Percentiles rank a stretch among this genome's conserved stretches.
Evolutionary conservation across 1,140 invertebrate genomes (phyloP).

Genomic region (Cyrtorhinus lividipennis): DNA sequence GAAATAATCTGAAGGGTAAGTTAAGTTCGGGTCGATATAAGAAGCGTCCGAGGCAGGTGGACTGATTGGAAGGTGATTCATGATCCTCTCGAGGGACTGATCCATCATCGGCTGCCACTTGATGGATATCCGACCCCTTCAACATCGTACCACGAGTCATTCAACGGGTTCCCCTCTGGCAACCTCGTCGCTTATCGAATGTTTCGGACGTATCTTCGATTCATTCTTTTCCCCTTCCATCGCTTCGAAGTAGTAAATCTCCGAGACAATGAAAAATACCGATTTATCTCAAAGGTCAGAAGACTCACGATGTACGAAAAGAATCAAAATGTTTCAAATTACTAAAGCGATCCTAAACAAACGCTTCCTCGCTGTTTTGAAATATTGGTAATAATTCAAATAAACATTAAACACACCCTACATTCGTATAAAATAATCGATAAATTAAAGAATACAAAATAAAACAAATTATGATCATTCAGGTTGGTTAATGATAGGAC

Average conservation of each 20-base stretch:
- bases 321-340: too few relatives aligned
- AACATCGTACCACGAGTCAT: neutral
- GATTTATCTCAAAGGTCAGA: too few relatives aligned
- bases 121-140: constrained; percentile 1
- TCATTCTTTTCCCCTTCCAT: neutral
- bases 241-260: neutral
- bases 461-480: too few relatives aligned
- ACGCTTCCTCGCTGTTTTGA: too few relatives aligned
- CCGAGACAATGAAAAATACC: too few relatives aligned
- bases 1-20: neutral
- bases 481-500: too few relatives aligned
- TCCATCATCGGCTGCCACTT: constrained; percentile 3
- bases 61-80: constrained; percentile 9
- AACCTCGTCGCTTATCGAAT: neutral
- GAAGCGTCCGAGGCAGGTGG: neutral
- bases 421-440: too few relatives aligned
- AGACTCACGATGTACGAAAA: too few relatives aligned
- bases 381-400: too few relatives aligned
- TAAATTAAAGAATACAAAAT: too few relatives aligned
- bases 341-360: too few relatives aligned
- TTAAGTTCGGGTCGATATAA: neutral
- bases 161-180: neutral
- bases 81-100: constrained; percentile 1
- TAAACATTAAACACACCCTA: too few relatives aligned
- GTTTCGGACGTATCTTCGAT: neutral